These are phyloP conservation scores for Cyanoderma ruficeps DNA, from an alignment of 2,113 vertebrate species.

Conservation along the genomic window DNA sequence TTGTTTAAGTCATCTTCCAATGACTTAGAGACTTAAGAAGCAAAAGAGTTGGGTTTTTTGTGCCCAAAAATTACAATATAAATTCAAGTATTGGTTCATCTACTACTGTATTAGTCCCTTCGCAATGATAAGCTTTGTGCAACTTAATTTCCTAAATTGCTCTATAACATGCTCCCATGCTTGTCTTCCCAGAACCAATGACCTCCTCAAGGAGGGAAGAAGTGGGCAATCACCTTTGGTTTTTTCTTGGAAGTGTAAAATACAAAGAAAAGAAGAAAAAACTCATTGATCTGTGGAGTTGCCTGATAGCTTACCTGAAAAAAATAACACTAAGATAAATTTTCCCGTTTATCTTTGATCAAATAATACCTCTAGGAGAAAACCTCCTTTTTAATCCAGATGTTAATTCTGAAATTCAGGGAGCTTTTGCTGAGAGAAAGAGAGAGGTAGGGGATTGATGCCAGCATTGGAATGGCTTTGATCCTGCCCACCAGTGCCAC, in stretches of 20 bases:
- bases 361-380: not conserved
- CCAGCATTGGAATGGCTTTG: not conserved
- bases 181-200: not conserved
- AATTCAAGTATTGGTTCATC: not conserved
- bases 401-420: not conserved
- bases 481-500: not conserved
- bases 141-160: not conserved
- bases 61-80: not conserved
- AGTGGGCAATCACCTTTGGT: not conserved
- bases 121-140: not conserved
- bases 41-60: rapidly evolving
- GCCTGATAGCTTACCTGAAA: not conserved
- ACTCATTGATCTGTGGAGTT: rapidly evolving
- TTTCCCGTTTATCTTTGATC: not conserved
- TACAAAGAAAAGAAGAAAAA: not conserved
- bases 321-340: not conserved
- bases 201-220: not conserved
- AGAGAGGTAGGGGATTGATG: not conserved
- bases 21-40: not conserved
- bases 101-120: not conserved
- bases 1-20: not conserved
- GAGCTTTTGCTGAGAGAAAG: not conserved
- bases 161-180: not conserved
- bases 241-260: not conserved
- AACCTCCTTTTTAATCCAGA: not conserved